phyloP scores from a whole-genome alignment of 2,113 vertebrate species.

The Australoheros scitulus region DNA sequence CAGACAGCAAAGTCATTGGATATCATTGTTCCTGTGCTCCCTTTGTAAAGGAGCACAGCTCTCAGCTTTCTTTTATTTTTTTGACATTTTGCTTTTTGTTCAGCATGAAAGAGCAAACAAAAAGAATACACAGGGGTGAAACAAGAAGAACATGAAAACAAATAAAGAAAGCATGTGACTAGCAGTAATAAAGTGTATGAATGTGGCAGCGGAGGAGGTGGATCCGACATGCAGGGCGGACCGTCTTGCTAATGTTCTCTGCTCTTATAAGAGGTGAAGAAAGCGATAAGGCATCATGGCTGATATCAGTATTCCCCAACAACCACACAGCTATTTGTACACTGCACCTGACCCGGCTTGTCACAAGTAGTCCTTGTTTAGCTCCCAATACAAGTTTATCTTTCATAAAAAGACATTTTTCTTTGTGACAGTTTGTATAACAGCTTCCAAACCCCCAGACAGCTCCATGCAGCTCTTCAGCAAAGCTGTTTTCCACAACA shows the following conservation, averaged over 20 bases:
- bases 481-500: slow-evolving; percentile 4
- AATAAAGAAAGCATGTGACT: slow-evolving; percentile 11
- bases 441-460: neutral
- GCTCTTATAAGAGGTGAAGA: slow-evolving; percentile 35
- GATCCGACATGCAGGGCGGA: neutral
- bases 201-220: slow-evolving; percentile 22
- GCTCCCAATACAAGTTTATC: neutral
- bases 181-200: slow-evolving; percentile 29
- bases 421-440: neutral
- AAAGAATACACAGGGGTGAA: neutral
- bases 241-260: slow-evolving; percentile 28
- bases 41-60: slow-evolving; percentile 32
- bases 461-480: neutral
- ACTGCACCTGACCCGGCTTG: neutral
- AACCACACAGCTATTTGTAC: slow-evolving; percentile 15
- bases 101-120: neutral
- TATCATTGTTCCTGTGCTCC: slow-evolving; percentile 52
- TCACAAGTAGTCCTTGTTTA: neutral
- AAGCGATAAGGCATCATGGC: slow-evolving; percentile 31
- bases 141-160: neutral
- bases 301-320: slow-evolving; percentile 21
- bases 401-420: neutral
- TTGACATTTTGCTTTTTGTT: slow-evolving; percentile 16
- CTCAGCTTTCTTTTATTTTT: slow-evolving; percentile 41
- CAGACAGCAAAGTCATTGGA: slow-evolving; percentile 60